These are phyloP conservation scores for Pelochelys cantorii DNA, from an alignment of 2,797 vertebrate species.

Conservation along the genomic window DNA sequence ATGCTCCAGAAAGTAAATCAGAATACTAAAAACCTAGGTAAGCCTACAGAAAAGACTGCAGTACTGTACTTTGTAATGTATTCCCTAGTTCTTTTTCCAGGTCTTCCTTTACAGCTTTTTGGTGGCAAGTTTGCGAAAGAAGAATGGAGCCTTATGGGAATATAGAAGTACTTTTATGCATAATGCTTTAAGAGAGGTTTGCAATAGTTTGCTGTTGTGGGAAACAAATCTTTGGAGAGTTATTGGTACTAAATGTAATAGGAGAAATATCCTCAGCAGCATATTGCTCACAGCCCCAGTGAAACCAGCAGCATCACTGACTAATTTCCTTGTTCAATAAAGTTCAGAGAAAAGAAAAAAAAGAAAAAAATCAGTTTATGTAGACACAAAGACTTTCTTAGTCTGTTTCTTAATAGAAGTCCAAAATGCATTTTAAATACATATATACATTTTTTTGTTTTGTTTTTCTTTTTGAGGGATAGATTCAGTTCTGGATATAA, in stretches of 20 bases:
- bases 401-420: background rate
- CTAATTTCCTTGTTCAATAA: slow-evolving; percentile 51
- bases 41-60: background rate
- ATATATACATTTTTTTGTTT: background rate
- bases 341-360: slow-evolving; percentile 22
- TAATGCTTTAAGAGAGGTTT: slow-evolving; percentile 39
- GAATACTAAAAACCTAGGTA: slow-evolving; percentile 39
- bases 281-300: slow-evolving; percentile 23
- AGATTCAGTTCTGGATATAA: background rate
- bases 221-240: slow-evolving; percentile 43
- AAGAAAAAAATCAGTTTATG: background rate
- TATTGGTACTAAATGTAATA: slow-evolving; percentile 47
- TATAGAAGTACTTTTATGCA: slow-evolving; percentile 6
- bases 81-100: background rate
- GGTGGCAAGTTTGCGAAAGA: slow-evolving; percentile 24
- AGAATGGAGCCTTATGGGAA: background rate
- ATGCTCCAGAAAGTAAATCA: background rate
- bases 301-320: background rate
- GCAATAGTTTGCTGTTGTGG: slow-evolving; percentile 32
- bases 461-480: background rate
- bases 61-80: background rate
- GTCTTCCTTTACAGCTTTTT: slow-evolving; percentile 12
- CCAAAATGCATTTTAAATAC: background rate
- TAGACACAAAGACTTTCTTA: background rate
- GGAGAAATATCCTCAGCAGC: slow-evolving; percentile 42